A percentile compares a stretch with the other conserved stretches of the same genome.
Evolutionary conservation across 2,113 vertebrate species (phyloP).

Genomic region (Falco punctatus): DNA sequence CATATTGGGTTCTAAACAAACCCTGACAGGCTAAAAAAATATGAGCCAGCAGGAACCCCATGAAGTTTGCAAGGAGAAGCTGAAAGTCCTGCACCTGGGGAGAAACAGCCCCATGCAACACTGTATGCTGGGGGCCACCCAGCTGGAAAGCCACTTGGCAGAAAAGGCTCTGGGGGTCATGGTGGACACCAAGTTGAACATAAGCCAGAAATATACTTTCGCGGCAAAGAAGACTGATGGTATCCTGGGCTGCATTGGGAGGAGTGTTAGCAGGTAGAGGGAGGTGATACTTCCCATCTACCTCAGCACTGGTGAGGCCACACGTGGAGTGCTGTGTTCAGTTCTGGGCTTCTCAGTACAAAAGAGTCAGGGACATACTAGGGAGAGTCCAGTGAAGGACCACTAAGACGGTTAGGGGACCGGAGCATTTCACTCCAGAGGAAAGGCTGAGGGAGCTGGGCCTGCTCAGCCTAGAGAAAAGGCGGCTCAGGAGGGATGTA

Average conservation of each 20-base stretch:
- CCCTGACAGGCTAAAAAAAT: neutral
- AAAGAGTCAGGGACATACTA: too few species aligned
- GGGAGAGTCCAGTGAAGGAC: too few species aligned
- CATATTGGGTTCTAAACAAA: neutral
- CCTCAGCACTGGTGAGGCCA: too few species aligned
- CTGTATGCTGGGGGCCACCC: too few species aligned
- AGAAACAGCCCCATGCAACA: neutral
- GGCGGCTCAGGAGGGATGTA: fast-evolving
- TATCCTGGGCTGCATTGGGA: neutral
- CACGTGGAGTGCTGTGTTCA: too few species aligned
- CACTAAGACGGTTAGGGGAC: too few species aligned
- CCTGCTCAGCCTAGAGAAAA: neutral
- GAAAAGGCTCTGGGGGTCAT: neutral
- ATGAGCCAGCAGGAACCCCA: neutral
- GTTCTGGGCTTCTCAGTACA: too few species aligned
- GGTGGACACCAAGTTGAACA: neutral
- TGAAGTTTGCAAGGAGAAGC: neutral
- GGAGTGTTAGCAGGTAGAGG: too few species aligned
- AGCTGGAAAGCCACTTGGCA: neutral
- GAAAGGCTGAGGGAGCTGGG: too few species aligned
- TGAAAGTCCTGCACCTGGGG: neutral
- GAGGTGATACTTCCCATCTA: too few species aligned
- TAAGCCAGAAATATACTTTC: neutral
- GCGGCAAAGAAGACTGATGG: too few species aligned
- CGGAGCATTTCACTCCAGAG: too few species aligned